A percentile compares a stretch with the other conserved stretches of the same genome.
Evolutionary conservation across 1,140 invertebrate genomes (phyloP).

Genomic region (Ruditapes philippinarum): DNA sequence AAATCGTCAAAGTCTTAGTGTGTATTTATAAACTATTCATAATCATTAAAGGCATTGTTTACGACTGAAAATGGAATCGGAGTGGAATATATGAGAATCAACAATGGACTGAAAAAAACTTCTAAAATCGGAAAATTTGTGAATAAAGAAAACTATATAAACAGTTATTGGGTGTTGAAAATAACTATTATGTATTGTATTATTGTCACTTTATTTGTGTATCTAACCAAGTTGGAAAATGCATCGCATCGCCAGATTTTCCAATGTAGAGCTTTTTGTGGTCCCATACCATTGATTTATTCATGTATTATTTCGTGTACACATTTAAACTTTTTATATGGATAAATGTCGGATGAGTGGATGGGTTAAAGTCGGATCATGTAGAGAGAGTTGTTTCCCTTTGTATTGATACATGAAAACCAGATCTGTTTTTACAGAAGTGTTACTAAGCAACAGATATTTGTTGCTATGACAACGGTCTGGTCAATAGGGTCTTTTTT

Average conservation of each 20-base stretch:
- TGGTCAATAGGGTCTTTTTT: neutral
- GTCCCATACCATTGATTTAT: neutral
- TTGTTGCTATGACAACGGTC: neutral
- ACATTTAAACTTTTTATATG: conserved; percentile 8
- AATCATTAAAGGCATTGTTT: neutral
- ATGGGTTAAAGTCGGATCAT: neutral
- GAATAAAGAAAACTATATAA: no score
- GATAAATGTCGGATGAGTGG: neutral
- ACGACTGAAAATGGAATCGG: no score
- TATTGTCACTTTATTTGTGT: neutral
- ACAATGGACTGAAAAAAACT: no score
- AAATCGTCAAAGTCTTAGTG: neutral
- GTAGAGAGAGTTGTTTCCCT: neutral
- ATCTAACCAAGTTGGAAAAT: conserved; percentile 6
- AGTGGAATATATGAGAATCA: no score
- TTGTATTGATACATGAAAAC: neutral
- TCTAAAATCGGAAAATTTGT: no score
- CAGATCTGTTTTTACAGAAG: neutral
- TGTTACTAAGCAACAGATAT: neutral
- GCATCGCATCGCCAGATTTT: neutral
- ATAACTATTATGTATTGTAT: neutral
- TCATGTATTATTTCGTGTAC: neutral
- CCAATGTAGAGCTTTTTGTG: neutral
- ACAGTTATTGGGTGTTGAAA: no score
- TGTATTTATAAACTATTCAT: conserved; percentile 22